phyloP scores from a whole-genome alignment of 64 coral and sea anemone species.

The Pachyseris speciosa region DNA sequence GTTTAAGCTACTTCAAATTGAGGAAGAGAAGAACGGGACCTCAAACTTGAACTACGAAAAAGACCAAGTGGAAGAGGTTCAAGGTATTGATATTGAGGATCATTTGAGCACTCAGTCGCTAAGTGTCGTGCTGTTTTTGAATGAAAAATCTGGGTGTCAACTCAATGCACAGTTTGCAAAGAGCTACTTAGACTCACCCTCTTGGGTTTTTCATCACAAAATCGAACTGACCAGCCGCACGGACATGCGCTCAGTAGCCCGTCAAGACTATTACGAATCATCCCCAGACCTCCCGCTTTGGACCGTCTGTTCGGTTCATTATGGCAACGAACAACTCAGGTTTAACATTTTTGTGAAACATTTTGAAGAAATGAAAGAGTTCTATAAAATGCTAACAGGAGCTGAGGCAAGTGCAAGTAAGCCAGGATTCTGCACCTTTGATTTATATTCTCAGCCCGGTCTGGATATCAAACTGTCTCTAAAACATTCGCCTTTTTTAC shows the following conservation, averaged over 20 bases:
- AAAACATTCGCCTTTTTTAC: constrained; percentile 82
- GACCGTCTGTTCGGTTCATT: constrained; percentile 85
- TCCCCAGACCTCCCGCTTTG: constrained; percentile 72
- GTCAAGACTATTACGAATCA: constrained; percentile 84
- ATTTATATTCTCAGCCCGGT: constrained; percentile 87
- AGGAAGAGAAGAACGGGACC: neutral
- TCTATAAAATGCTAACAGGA: constrained; percentile 74
- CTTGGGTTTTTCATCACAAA: constrained; percentile 89
- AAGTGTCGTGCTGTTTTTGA: constrained; percentile 81
- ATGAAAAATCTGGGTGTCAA: constrained; percentile 72
- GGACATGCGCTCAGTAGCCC: constrained; percentile 71
- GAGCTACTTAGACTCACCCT: constrained; percentile 48
- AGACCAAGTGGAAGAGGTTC: neutral
- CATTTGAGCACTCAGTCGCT: constrained; percentile 79
- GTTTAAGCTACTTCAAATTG: constrained; percentile 84
- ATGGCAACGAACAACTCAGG: constrained; percentile 81
- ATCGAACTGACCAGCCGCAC: constrained; percentile 79
- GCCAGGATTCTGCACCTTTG: constrained; percentile 85
- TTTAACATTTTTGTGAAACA: constrained; percentile 87
- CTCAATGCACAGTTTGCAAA: constrained; percentile 75
- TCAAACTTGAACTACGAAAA: constrained; percentile 7
- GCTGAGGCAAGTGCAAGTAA: constrained; percentile 39
- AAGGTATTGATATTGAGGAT: neutral
- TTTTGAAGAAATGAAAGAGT: constrained; percentile 84
- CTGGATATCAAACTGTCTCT: constrained; percentile 81